A percentile compares a stretch with the other conserved stretches of the same genome.
These are phyloP conservation scores for Dendrolimus punctatus DNA, from an alignment of 1,140 invertebrate species.

Conservation along the genomic window DNA sequence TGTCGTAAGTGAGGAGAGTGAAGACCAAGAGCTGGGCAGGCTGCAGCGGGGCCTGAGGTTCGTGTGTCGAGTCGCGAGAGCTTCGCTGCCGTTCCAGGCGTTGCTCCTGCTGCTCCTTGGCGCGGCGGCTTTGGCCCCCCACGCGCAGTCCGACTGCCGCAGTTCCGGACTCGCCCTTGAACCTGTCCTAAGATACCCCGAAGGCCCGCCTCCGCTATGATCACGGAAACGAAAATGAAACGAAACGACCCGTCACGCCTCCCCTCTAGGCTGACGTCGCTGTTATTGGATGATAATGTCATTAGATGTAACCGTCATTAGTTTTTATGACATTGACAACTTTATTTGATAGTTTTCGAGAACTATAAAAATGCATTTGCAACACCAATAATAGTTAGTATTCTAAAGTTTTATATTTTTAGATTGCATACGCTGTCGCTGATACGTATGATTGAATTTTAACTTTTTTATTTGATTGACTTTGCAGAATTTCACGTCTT, in stretches of 20 bases:
- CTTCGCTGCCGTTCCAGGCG: slow-evolving; percentile 92
- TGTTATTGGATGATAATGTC: neutral
- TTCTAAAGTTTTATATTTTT: too few species aligned
- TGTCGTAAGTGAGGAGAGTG: slow-evolving; percentile 34
- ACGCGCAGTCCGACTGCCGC: slow-evolving; percentile 86
- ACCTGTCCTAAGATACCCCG: slow-evolving; percentile 88
- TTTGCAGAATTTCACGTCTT: too few species aligned
- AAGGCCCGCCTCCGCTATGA: slow-evolving; percentile 92
- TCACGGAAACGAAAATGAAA: neutral
- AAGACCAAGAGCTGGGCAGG: slow-evolving; percentile 60
- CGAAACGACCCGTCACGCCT: slow-evolving; percentile 4
- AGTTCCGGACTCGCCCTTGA: slow-evolving; percentile 84
- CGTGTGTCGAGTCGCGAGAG: slow-evolving; percentile 88
- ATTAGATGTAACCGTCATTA: slow-evolving; percentile 7
- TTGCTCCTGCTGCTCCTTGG: slow-evolving; percentile 91
- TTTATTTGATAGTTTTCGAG: neutral
- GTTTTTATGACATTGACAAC: slow-evolving; percentile 8
- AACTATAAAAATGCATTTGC: too few species aligned
- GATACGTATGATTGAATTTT: too few species aligned
- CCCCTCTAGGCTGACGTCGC: slow-evolving; percentile 10
- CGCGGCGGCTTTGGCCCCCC: slow-evolving; percentile 88
- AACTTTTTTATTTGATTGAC: too few species aligned
- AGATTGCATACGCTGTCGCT: too few species aligned
- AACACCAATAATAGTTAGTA: too few species aligned
- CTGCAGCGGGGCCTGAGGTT: slow-evolving; percentile 84